Evolutionary conservation across 1,140 invertebrate species (phyloP).

Genomic region (Drosophila pachea): DNA sequence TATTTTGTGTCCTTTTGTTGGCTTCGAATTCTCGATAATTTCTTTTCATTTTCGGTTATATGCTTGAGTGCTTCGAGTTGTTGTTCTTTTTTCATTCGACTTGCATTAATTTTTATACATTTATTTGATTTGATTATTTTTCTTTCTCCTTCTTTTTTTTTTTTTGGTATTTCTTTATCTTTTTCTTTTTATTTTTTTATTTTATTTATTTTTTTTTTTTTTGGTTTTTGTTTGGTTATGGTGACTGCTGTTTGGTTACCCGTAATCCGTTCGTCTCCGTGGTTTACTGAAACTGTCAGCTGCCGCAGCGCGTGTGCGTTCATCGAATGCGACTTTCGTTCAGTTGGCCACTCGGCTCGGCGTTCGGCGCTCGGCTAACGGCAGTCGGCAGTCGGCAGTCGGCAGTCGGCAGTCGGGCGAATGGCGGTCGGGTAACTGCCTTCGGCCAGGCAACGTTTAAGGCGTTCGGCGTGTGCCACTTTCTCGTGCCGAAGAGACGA

Average conservation of each 20-base stretch:
- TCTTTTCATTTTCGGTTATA: not conserved
- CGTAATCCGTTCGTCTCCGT: constrained; percentile 78
- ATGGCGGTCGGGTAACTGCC: constrained; percentile 18
- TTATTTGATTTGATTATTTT: not conserved
- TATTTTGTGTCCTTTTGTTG: not conserved
- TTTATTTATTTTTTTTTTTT: not conserved
- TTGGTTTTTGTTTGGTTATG: constrained; percentile 1
- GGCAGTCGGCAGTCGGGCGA: constrained; percentile 19
- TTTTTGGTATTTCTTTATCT: constrained; percentile 1
- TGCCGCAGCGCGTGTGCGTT: constrained; percentile 66
- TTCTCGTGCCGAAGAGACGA: constrained; percentile 21
- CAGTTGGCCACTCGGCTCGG: constrained; percentile 44
- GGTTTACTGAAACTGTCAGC: constrained; percentile 79
- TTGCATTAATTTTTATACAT: constrained; percentile 1
- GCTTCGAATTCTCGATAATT: not conserved
- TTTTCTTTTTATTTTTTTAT: not conserved
- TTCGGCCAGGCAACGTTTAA: constrained; percentile 1
- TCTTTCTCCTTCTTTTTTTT: not conserved
- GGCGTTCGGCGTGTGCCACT: constrained; percentile 51
- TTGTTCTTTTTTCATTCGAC: not conserved
- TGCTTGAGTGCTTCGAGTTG: too few species aligned
- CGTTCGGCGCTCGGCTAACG: constrained; percentile 11
- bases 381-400: constrained; percentile 47
- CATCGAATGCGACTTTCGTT: constrained; percentile 76
- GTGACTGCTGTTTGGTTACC: constrained; percentile 63